Conservation (phyloP, 2,113 vertebrate species). For the Gadus macrocephalus region DNA sequence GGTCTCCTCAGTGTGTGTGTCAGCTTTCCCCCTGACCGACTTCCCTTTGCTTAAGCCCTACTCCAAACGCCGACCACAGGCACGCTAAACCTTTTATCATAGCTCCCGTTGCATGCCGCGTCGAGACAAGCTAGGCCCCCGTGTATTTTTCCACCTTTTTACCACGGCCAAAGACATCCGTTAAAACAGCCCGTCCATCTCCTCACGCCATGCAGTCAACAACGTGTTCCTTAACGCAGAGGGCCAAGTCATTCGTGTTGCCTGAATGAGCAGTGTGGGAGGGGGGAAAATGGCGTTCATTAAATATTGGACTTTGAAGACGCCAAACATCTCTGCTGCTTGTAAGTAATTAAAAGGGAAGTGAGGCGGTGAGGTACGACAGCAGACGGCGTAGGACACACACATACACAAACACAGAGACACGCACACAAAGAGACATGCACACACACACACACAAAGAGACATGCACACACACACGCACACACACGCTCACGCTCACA, state of each 20-base stretch:
- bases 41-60: constrained; percentile 7
- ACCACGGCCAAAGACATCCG: constrained; percentile 11
- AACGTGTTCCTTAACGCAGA: constrained; percentile 35
- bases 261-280: constrained; percentile 39
- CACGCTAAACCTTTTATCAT: constrained; percentile 32
- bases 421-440: too few relatives aligned
- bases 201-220: constrained; percentile 31
- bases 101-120: background rate
- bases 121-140: too few relatives aligned
- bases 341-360: constrained; percentile 50
- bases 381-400: constrained; percentile 45
- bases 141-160: background rate
- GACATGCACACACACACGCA: too few relatives aligned
- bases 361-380: constrained; percentile 53
- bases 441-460: too few relatives aligned
- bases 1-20: constrained; percentile 48
- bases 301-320: constrained; percentile 42
- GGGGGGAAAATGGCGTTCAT: constrained; percentile 55
- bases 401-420: too few relatives aligned
- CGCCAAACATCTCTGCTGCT: constrained; percentile 34
- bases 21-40: constrained; percentile 33
- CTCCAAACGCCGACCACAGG: constrained; percentile 43
- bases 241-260: constrained; percentile 37
- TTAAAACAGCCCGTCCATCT: constrained; percentile 28
- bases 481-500: too few relatives aligned